A percentile compares a stretch with the other conserved stretches of the same genome.
phyloP scores from a whole-genome alignment of 2,888 invertebrate genomes.

The Macropis europaea region DNA sequence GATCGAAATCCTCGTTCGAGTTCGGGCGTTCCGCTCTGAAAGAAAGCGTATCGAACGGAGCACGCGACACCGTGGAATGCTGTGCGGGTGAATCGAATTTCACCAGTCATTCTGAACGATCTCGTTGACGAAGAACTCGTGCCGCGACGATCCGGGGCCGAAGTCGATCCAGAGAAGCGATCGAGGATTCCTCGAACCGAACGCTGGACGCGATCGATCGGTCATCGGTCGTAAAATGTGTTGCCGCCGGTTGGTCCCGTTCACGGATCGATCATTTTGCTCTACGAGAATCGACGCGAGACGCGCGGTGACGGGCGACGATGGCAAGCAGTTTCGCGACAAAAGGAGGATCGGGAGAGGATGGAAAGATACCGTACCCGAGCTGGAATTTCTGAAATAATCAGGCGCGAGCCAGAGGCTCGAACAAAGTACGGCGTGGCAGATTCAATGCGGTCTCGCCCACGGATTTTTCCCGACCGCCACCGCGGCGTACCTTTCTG shows the following conservation, averaged over 20 bases:
- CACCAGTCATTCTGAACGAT: constrained; percentile 48
- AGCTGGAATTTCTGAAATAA: constrained; percentile 34
- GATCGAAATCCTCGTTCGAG: background rate
- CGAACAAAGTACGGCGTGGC: constrained; percentile 55
- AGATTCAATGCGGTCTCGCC: constrained; percentile 65
- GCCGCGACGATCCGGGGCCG: constrained; percentile 41
- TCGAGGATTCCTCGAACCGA: constrained; percentile 25
- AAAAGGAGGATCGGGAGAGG: background rate
- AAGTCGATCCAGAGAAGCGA: constrained; percentile 52
- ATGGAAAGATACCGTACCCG: background rate
- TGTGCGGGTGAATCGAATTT: constrained; percentile 44
- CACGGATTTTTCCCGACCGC: constrained; percentile 59
- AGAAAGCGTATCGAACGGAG: background rate
- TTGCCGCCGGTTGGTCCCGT: constrained; percentile 44
- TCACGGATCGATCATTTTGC: constrained; percentile 45
- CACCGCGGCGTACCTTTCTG: constrained; percentile 60
- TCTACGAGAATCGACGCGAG: constrained; percentile 3
- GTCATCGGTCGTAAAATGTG: constrained; percentile 47
- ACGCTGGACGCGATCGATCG: constrained; percentile 43
- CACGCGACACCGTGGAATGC: constrained; percentile 6
- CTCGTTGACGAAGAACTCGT: constrained; percentile 50
- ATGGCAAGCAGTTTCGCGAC: background rate
- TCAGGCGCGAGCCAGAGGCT: constrained; percentile 39
- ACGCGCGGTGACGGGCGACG: background rate
- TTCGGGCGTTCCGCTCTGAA: background rate